Percentiles rank a stretch among this genome's conserved stretches.
Evolutionary conservation across 2,113 vertebrate genomes (phyloP).

Genomic region (Ptilonorhynchus violaceus): DNA sequence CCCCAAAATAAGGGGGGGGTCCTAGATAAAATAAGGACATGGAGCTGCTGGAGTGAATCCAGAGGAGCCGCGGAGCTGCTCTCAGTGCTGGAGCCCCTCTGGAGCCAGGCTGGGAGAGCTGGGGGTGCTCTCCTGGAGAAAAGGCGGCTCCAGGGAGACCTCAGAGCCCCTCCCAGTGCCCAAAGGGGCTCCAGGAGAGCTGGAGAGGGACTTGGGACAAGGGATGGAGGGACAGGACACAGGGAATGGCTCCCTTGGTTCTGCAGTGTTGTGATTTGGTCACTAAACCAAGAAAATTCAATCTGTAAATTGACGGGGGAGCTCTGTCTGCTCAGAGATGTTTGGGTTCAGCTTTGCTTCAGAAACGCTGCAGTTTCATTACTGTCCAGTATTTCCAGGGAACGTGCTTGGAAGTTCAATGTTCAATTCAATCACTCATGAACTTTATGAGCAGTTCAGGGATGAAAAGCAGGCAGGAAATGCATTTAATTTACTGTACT

Average conservation of each 20-base stretch:
- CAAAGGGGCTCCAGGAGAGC: neutral
- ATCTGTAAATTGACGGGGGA: no score
- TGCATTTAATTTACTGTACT: neutral
- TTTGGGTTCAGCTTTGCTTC: neutral
- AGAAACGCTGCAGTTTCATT: neutral
- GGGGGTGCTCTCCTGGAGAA: neutral
- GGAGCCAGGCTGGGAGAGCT: neutral
- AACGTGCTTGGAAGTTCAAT: neutral
- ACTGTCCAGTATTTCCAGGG: neutral
- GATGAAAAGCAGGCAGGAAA: neutral
- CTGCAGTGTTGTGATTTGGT: neutral
- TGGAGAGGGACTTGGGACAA: neutral
- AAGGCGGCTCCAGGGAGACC: neutral
- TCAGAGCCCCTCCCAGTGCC: neutral
- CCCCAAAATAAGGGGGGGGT: neutral
- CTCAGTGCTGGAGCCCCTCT: neutral
- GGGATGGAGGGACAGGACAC: neutral
- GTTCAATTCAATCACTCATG: rapidly evolving
- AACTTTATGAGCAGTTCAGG: neutral
- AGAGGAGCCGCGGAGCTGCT: neutral
- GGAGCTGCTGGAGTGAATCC: neutral
- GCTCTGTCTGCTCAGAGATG: neutral
- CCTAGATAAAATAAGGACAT: neutral
- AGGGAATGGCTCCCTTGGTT: neutral
- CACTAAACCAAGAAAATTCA: neutral